phyloP scores from a whole-genome alignment of 2,113 vertebrate species.

The Spilogale gracilis region DNA sequence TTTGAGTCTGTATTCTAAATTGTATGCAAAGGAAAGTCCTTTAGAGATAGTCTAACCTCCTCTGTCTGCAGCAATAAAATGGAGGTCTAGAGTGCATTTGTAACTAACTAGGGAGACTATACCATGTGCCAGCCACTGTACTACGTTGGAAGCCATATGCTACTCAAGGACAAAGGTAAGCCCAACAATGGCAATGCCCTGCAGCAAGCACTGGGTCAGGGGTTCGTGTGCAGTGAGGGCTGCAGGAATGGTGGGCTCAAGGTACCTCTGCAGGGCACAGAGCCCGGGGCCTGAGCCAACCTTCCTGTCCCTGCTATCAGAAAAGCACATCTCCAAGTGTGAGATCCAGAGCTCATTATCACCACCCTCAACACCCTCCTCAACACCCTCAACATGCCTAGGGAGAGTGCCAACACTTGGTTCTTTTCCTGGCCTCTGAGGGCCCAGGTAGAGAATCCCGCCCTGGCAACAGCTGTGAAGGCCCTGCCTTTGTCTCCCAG shows the following conservation, averaged over 20 bases:
- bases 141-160: rapidly evolving
- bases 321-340: background rate
- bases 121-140: background rate
- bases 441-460: background rate
- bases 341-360: background rate
- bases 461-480: background rate
- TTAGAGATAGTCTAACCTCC: background rate
- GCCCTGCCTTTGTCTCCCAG: background rate
- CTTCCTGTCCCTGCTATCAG: background rate
- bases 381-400: background rate
- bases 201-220: background rate
- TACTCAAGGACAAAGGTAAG: background rate
- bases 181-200: background rate
- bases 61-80: background rate
- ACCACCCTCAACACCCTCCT: background rate
- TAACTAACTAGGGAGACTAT: background rate
- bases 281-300: background rate
- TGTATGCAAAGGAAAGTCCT: background rate
- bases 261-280: background rate
- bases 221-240: rapidly evolving
- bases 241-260: background rate
- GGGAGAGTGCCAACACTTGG: background rate
- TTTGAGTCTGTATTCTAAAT: background rate
- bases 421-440: background rate
- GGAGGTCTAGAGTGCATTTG: background rate